Evolutionary conservation across 2,113 vertebrate species (phyloP).

Genomic region (Bubo scandiacus): DNA sequence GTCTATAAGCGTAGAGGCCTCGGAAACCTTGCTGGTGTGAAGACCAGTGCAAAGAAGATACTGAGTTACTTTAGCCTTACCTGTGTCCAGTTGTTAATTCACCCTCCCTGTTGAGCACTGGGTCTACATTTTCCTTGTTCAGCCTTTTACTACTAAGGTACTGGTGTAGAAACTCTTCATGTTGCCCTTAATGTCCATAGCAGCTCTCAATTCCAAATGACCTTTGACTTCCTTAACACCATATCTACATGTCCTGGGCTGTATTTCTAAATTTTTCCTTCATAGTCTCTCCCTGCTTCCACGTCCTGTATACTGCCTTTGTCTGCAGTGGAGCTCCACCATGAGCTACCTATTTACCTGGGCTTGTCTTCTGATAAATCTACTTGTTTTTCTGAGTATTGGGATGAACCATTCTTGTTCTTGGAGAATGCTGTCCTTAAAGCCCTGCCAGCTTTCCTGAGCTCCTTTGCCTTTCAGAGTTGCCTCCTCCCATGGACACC

Average conservation of each 20-base stretch:
- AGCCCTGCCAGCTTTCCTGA: not conserved
- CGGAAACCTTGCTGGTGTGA: not conserved
- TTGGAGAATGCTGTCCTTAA: not conserved
- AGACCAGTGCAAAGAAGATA: not conserved
- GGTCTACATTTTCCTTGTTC: not conserved
- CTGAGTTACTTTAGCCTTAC: not conserved
- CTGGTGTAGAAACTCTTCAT: not conserved
- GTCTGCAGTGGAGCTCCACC: not conserved
- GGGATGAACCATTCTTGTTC: not conserved
- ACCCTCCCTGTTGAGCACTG: not conserved
- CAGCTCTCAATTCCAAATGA: not conserved
- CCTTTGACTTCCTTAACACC: not conserved
- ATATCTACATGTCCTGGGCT: not conserved
- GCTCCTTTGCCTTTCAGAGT: not conserved
- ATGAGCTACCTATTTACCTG: not conserved
- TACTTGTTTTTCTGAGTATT: not conserved
- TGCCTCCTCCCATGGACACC: not conserved
- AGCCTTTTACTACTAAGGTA: not conserved
- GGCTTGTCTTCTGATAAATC: not conserved
- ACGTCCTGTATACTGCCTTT: not conserved
- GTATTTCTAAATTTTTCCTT: not conserved
- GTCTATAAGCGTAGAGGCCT: not conserved
- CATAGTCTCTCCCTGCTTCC: not conserved
- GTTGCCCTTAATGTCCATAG: not conserved
- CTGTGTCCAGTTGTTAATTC: not conserved